phyloP scores from a whole-genome alignment of 2,113 vertebrate species.

The Reinhardtius hippoglossoides region DNA sequence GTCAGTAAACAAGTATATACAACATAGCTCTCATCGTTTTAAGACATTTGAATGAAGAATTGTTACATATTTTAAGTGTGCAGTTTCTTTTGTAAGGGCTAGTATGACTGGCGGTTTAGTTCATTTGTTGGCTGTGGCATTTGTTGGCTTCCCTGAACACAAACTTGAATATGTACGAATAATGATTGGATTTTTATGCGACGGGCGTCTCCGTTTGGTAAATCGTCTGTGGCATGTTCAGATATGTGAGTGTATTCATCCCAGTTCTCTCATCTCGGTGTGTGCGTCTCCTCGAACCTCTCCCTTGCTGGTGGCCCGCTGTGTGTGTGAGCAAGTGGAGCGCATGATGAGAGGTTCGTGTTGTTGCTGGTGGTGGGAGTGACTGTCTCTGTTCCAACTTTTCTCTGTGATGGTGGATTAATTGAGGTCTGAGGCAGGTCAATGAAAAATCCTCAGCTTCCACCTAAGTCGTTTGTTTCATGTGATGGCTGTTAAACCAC shows the following conservation, averaged over 20 bases:
- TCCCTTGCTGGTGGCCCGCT: constrained; percentile 36
- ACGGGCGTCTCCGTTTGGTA: constrained; percentile 9
- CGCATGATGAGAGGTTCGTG: constrained; percentile 38
- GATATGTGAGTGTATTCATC: constrained; percentile 17
- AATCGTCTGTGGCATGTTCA: constrained; percentile 6
- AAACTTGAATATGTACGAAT: background rate
- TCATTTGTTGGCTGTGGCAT: background rate
- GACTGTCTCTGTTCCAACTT: constrained; percentile 25
- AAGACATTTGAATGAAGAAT: too few relatives aligned
- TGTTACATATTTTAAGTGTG: too few relatives aligned
- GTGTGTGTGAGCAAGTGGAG: constrained; percentile 43
- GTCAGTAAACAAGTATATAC: too few relatives aligned
- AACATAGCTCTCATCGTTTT: too few relatives aligned
- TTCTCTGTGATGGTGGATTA: constrained; percentile 39
- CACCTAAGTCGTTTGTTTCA: constrained; percentile 12
- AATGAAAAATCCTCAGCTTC: constrained; percentile 19
- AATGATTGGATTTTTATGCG: background rate
- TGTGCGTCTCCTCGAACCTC: constrained; percentile 5
- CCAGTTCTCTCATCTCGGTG: constrained; percentile 24
- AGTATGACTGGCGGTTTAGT: background rate
- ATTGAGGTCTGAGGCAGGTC: constrained; percentile 38
- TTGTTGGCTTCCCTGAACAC: background rate
- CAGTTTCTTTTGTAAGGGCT: background rate
- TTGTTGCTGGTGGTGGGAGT: constrained; percentile 40
- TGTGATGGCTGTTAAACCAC: constrained; percentile 31